Percentiles rank a stretch among this genome's conserved stretches.
Conservation (phyloP, 2,888 invertebrate genomes). For the Cheilosia vernalis region DNA sequence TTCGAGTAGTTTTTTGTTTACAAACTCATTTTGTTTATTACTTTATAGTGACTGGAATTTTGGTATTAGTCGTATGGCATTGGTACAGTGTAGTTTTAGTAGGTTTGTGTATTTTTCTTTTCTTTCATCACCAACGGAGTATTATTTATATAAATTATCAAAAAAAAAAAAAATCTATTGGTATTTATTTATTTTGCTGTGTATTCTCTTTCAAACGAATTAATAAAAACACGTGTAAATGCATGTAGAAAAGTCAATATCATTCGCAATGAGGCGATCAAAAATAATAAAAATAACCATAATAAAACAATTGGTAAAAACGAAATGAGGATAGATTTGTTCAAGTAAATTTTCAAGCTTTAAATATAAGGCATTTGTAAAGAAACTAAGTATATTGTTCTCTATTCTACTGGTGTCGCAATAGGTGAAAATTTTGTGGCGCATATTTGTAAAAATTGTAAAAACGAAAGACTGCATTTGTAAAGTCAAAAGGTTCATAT, state of each 20-base stretch:
- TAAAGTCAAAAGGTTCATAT: neutral
- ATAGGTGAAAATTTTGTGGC: slow-evolving; percentile 4
- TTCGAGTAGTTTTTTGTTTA: slow-evolving; percentile 30
- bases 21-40: slow-evolving; percentile 33
- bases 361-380: slow-evolving; percentile 9
- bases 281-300: slow-evolving; percentile 4
- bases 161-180: slow-evolving; percentile 4
- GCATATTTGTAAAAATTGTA: neutral
- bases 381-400: neutral
- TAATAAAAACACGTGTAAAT: slow-evolving; percentile 47
- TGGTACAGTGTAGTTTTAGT: slow-evolving; percentile 59
- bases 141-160: slow-evolving; percentile 15
- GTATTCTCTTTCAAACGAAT: slow-evolving; percentile 17
- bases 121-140: slow-evolving; percentile 7
- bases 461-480: neutral
- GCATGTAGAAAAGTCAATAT: slow-evolving; percentile 52
- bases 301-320: slow-evolving; percentile 12
- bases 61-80: slow-evolving; percentile 56
- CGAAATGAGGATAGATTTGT: neutral
- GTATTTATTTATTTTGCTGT: slow-evolving; percentile 6
- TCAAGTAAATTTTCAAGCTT: slow-evolving; percentile 9
- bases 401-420: slow-evolving; percentile 30
- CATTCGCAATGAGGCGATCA: slow-evolving; percentile 63
- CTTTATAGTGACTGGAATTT: slow-evolving; percentile 28
- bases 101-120: slow-evolving; percentile 23